Percentiles rank a stretch among this genome's conserved stretches.
These are phyloP conservation scores for Delphinapterus leucas DNA, from an alignment of 2,113 vertebrate species.

Conservation along the genomic window DNA sequence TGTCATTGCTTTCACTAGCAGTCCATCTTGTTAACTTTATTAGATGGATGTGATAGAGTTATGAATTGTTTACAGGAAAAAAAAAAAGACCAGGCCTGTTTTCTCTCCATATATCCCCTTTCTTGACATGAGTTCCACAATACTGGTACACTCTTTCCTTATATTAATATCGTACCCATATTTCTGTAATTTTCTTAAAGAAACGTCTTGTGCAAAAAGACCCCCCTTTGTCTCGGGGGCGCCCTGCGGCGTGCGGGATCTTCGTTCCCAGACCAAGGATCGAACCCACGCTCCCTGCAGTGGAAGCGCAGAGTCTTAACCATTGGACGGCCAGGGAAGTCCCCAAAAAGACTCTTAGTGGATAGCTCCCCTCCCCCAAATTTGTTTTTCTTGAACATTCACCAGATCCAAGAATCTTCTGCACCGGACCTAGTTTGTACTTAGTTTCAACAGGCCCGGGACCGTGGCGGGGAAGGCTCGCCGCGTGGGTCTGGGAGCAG, in stretches of 20 bases:
- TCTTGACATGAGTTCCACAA: not conserved
- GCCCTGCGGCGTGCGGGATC: not conserved
- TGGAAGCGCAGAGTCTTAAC: not conserved
- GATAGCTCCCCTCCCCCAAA: not conserved
- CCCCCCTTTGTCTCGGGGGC: not conserved
- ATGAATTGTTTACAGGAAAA: not conserved
- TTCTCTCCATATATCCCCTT: not conserved
- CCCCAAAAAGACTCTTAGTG: not conserved
- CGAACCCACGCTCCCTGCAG: not conserved
- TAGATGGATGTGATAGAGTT: not conserved
- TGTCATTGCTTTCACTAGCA: not conserved
- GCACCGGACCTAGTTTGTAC: not conserved
- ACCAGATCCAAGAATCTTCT: not conserved
- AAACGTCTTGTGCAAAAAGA: not conserved
- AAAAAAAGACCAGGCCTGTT: not conserved
- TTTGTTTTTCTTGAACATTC: conserved; percentile 15
- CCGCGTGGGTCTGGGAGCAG: not conserved
- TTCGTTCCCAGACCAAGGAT: not conserved
- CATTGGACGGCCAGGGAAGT: not conserved
- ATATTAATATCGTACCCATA: not conserved
- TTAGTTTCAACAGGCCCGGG: not conserved
- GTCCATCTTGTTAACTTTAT: not conserved
- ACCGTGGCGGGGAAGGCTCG: not conserved
- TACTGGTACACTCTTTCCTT: not conserved
- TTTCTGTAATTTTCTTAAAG: not conserved